Evolutionary conservation across 1,140 invertebrate species (phyloP).

Genomic region (honey bee (Apis mellifera)): DNA sequence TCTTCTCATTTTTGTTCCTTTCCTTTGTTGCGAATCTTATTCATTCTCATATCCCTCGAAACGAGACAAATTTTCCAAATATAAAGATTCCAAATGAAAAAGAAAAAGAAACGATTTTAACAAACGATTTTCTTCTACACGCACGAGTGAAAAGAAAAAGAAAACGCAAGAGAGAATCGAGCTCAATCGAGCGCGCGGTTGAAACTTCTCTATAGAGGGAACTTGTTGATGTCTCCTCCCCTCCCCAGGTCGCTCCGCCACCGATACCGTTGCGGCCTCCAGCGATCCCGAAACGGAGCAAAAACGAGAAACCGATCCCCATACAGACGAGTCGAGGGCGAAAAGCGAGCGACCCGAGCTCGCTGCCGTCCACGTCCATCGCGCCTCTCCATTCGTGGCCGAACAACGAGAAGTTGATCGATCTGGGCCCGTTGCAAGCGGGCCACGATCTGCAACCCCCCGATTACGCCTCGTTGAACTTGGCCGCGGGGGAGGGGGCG

Average conservation of each 20-base stretch:
- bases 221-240: conserved; percentile 47
- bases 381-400: conserved; percentile 26
- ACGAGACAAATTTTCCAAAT: too few relatives aligned
- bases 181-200: not conserved
- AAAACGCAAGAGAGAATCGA: not conserved
- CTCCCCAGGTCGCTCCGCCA: conserved; percentile 74
- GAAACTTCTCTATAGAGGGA: not conserved
- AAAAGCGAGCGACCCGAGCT: conserved; percentile 32
- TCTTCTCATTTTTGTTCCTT: not conserved
- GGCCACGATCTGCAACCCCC: not conserved
- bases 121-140: too few relatives aligned
- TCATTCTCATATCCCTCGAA: too few relatives aligned
- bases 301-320: conserved; percentile 75
- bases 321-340: conserved; percentile 19
- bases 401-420: conserved; percentile 47
- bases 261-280: conserved; percentile 80
- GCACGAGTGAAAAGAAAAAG: not conserved
- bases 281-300: conserved; percentile 79
- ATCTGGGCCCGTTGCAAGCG: conserved; percentile 36
- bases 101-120: not conserved
- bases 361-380: not conserved
- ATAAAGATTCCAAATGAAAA: too few relatives aligned
- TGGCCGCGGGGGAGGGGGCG: conserved; percentile 10
- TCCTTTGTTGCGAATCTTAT: too few relatives aligned
- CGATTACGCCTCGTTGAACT: conserved; percentile 8